Evolutionary conservation across 2,888 invertebrate species (phyloP).

Genomic region (Latrodectus hesperus): DNA sequence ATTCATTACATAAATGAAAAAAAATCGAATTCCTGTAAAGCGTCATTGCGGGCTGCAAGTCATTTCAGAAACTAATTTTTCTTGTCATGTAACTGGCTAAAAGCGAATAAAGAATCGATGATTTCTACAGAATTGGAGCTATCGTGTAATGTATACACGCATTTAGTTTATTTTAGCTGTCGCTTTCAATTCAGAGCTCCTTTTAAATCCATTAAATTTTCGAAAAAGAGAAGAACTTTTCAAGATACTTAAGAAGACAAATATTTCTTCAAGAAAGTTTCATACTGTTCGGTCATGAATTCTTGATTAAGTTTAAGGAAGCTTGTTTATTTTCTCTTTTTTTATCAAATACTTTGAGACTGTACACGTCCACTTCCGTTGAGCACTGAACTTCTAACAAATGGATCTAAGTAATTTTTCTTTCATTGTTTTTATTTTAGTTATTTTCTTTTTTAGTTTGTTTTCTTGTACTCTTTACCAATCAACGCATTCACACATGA

Average conservation of each 20-base stretch:
- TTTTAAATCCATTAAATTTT: constrained; percentile 44
- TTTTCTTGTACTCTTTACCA: neutral
- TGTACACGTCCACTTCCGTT: constrained; percentile 4
- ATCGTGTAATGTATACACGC: constrained; percentile 23
- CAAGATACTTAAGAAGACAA: constrained; percentile 44
- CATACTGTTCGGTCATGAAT: constrained; percentile 31
- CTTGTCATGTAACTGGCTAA: neutral
- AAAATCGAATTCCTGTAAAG: neutral
- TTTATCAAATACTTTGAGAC: neutral
- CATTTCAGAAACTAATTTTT: constrained; percentile 25
- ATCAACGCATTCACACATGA: too few relatives aligned
- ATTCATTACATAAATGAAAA: too few relatives aligned
- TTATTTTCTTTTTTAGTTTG: neutral
- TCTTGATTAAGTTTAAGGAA: constrained; percentile 43
- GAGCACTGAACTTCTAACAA: constrained; percentile 15
- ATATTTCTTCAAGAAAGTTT: constrained; percentile 40
- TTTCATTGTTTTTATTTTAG: neutral
- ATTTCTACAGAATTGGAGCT: constrained; percentile 6
- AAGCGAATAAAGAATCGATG: constrained; percentile 34
- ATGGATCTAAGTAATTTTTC: neutral
- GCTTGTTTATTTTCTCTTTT: neutral
- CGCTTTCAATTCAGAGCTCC: constrained; percentile 9
- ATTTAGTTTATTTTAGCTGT: constrained; percentile 42
- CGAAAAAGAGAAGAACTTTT: constrained; percentile 20
- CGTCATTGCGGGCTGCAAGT: neutral